Conservation (phyloP, 92 coral and sea anemone species). For the Phenganax subtilis region DNA sequence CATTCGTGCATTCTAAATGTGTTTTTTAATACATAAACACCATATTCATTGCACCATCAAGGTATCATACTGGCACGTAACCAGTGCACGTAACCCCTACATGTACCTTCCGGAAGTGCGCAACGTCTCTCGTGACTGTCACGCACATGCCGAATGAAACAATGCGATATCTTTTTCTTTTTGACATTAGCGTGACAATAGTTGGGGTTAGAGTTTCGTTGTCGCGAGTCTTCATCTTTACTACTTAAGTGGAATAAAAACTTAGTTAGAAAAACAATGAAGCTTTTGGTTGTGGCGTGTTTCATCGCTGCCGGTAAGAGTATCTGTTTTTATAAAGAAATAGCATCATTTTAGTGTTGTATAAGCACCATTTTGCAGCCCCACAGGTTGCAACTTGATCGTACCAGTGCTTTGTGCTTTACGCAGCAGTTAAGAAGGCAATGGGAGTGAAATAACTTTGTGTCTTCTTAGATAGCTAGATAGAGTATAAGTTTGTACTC, state of each 20-base stretch:
- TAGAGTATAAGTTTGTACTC: no score
- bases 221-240: not conserved
- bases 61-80: no score
- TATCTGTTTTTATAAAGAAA: not conserved
- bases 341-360: not conserved
- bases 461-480: no score
- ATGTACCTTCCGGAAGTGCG: no score
- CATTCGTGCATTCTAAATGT: no score
- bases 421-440: no score
- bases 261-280: conserved; percentile 7
- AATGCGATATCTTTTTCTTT: not conserved
- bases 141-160: not conserved
- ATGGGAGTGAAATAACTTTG: no score
- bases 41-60: no score
- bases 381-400: not conserved
- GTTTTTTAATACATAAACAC: no score
- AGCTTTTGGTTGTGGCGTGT: conserved; percentile 20
- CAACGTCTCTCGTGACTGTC: no score
- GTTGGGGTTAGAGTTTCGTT: not conserved
- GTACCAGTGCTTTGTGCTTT: not conserved
- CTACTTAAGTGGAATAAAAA: not conserved
- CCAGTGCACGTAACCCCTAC: no score
- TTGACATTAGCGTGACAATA: not conserved
- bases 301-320: conserved; percentile 29
- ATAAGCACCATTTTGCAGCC: not conserved